These are phyloP conservation scores for Zaprionus gabonicus DNA, from an alignment of 1,140 invertebrate genomes.

Conservation along the genomic window DNA sequence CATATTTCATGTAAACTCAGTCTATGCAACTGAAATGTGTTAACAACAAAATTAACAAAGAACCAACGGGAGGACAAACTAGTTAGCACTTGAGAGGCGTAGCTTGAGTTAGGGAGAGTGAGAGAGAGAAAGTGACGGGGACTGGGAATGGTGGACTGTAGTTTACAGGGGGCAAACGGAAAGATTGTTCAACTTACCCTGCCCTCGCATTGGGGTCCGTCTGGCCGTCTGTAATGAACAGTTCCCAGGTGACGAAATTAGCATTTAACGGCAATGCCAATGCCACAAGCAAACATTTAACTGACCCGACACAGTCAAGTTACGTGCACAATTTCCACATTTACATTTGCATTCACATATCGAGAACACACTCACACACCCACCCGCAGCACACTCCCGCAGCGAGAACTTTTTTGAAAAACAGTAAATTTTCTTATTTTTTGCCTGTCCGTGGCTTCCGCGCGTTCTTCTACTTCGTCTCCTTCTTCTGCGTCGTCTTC, in stretches of 20 bases:
- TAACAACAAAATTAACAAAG: slow-evolving; percentile 42
- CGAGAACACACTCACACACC: slow-evolving; percentile 19
- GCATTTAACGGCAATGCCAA: slow-evolving; percentile 68
- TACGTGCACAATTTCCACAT: slow-evolving; percentile 36
- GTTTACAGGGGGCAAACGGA: background rate
- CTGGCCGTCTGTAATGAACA: slow-evolving; percentile 32
- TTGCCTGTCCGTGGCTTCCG: slow-evolving; percentile 1
- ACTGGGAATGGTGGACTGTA: background rate
- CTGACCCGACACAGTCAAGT: slow-evolving; percentile 22
- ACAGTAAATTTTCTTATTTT: background rate
- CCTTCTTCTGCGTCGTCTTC: slow-evolving; percentile 15
- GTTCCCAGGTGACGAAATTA: slow-evolving; percentile 54
- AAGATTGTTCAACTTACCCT: slow-evolving; percentile 28
- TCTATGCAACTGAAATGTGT: slow-evolving; percentile 24
- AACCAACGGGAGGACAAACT: slow-evolving; percentile 50
- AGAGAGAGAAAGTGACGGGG: background rate
- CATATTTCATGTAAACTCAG: slow-evolving; percentile 13
- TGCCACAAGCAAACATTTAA: slow-evolving; percentile 45
- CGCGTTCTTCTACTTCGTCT: background rate
- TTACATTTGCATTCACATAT: slow-evolving; percentile 30
- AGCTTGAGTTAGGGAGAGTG: background rate
- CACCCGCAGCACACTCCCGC: slow-evolving; percentile 13
- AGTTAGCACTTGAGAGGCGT: slow-evolving; percentile 53
- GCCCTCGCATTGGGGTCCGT: slow-evolving; percentile 16
- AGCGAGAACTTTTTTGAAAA: background rate